A percentile compares a stretch with the other conserved stretches of the same genome.
phyloP scores from a whole-genome alignment of 2,113 vertebrate species.

The Sigmodon hispidus region DNA sequence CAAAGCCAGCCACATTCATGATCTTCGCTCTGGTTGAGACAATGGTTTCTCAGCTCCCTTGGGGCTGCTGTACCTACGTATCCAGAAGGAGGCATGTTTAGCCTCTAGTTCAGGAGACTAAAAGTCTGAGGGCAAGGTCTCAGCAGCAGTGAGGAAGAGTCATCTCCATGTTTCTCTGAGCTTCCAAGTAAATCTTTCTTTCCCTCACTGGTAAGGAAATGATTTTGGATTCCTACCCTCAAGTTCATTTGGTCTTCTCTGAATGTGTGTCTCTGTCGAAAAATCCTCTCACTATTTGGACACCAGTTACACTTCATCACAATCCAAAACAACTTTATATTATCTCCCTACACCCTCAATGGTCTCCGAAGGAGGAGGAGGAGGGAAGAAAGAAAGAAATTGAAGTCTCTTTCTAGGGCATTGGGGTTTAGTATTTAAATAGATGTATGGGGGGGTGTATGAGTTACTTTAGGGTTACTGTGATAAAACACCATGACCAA shows the following conservation, averaged over 20 bases:
- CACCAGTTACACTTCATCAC: not conserved
- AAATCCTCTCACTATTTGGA: not conserved
- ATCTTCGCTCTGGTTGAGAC: not conserved
- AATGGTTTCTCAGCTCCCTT: not conserved
- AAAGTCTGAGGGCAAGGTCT: not conserved
- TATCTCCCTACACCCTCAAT: not conserved
- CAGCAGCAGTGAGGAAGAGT: not conserved
- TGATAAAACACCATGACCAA: not conserved
- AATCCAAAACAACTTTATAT: not conserved
- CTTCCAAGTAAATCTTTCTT: not conserved
- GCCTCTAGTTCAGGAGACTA: not conserved
- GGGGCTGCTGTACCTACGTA: fast-evolving
- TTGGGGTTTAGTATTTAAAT: not conserved
- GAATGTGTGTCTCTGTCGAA: not conserved
- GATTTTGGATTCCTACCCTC: not conserved
- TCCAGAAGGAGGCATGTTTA: not conserved
- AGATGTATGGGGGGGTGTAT: too few relatives aligned
- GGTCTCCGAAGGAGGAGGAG: too few relatives aligned
- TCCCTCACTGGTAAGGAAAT: not conserved
- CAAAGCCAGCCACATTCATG: not conserved
- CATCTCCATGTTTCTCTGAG: not conserved
- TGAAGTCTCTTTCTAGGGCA: not conserved
- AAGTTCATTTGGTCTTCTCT: too few relatives aligned
- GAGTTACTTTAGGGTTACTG: not conserved
- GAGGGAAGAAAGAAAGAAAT: too few relatives aligned